These are phyloP conservation scores for Orius insidiosus DNA, from an alignment of 1,140 invertebrate species.

Conservation along the genomic window DNA sequence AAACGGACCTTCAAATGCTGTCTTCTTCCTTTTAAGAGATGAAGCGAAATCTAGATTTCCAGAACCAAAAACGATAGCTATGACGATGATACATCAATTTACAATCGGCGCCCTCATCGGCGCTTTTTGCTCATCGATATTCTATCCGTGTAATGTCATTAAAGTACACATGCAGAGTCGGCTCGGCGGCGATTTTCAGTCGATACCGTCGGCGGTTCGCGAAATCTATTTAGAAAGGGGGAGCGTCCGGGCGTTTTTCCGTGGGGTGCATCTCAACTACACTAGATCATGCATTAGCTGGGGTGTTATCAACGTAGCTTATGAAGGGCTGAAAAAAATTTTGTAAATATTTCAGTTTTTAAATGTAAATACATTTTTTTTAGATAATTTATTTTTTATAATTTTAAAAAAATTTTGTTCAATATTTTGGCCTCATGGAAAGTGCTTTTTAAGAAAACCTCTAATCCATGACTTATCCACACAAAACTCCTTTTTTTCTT, in stretches of 20 bases:
- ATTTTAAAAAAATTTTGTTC: too few relatives aligned
- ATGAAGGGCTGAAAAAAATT: constrained; percentile 34
- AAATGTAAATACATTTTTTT: too few relatives aligned
- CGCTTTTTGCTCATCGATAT: constrained; percentile 78
- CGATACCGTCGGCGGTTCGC: constrained; percentile 46
- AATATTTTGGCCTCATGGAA: too few relatives aligned
- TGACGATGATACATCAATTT: constrained; percentile 44
- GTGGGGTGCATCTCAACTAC: constrained; percentile 87
- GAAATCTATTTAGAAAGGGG: constrained; percentile 62
- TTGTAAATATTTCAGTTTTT: constrained; percentile 7
- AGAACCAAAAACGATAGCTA: constrained; percentile 20
- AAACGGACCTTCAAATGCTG: constrained; percentile 82
- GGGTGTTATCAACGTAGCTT: constrained; percentile 94
- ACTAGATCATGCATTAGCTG: constrained; percentile 88
- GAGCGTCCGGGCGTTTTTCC: constrained; percentile 68
- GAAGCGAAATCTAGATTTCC: constrained; percentile 43
- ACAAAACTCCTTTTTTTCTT: too few relatives aligned
- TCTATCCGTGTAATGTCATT: constrained; percentile 96
- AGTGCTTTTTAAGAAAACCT: too few relatives aligned
- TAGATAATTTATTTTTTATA: too few relatives aligned
- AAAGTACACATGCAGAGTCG: constrained; percentile 88
- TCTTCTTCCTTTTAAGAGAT: constrained; percentile 80
- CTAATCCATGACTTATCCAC: too few relatives aligned
- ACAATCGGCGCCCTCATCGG: constrained; percentile 86
- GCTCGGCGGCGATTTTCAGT: constrained; percentile 70